Evolutionary conservation across 1,140 invertebrate genomes (phyloP).

Genomic region (Drosophila nikananu): DNA sequence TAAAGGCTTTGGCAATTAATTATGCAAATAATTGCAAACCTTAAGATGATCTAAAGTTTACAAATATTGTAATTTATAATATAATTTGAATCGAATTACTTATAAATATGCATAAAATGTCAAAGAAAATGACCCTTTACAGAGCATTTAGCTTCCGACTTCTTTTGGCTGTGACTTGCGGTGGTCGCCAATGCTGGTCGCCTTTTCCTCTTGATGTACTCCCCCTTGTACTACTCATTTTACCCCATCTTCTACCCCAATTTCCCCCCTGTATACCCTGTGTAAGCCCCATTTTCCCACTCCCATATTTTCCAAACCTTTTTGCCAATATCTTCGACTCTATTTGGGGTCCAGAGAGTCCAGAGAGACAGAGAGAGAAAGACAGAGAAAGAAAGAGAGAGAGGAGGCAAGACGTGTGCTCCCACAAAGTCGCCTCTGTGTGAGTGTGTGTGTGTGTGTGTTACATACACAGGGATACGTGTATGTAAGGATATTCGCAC

Average conservation of each 20-base stretch:
- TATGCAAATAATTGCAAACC: not conserved
- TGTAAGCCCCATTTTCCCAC: too few relatives aligned
- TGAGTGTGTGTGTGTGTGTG: slow-evolving; percentile 25
- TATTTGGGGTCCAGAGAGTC: slow-evolving; percentile 41
- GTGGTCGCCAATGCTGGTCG: slow-evolving; percentile 33
- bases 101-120: too few relatives aligned
- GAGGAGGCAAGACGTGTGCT: slow-evolving; percentile 38
- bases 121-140: too few relatives aligned
- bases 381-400: not conserved
- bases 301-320: slow-evolving; percentile 8
- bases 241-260: not conserved
- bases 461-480: slow-evolving; percentile 24
- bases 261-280: not conserved
- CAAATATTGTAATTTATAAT: not conserved
- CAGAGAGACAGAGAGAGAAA: slow-evolving; percentile 8
- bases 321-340: slow-evolving; percentile 31
- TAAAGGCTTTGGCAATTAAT: too few relatives aligned
- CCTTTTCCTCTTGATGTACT: slow-evolving; percentile 5
- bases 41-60: not conserved
- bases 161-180: not conserved
- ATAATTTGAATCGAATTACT: too few relatives aligned
- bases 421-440: slow-evolving; percentile 26
- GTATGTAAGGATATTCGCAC: slow-evolving; percentile 29
- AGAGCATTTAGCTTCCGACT: slow-evolving; percentile 21
- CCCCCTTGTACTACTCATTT: not conserved